A percentile compares a stretch with the other conserved stretches of the same genome.
phyloP scores from a whole-genome alignment of 2,797 vertebrate species.

The Trachops cirrhosus region DNA sequence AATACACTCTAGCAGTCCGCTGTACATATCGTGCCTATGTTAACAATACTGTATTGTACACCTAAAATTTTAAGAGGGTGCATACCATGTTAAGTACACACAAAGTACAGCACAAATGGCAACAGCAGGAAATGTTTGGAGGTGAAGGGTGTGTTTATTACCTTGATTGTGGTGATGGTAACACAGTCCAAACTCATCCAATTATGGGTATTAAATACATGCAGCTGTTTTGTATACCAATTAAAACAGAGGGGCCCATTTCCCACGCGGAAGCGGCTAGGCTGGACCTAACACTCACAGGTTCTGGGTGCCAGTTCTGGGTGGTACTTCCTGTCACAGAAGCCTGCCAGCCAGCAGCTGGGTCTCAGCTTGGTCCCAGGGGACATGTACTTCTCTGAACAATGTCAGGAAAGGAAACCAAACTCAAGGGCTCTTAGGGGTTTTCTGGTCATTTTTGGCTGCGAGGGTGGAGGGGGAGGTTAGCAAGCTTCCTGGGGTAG shows the following conservation, averaged over 20 bases:
- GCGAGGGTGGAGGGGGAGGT: background rate
- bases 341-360: background rate
- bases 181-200: no score
- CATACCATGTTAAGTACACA: no score
- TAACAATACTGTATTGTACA: background rate
- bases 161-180: background rate
- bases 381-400: conserved; percentile 46
- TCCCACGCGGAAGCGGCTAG: background rate
- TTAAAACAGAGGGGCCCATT: background rate
- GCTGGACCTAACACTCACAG: no score
- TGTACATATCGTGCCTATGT: background rate
- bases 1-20: background rate
- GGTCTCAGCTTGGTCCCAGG: conserved; percentile 33
- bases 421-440: background rate
- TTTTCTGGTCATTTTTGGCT: conserved; percentile 4
- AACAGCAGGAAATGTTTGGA: background rate
- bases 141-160: background rate
- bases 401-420: conserved; percentile 64
- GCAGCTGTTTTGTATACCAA: background rate
- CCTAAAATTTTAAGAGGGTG: background rate
- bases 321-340: conserved; percentile 52
- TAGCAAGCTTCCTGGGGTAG: background rate
- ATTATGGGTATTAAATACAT: background rate
- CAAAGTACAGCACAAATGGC: background rate
- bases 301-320: background rate